These are phyloP conservation scores for Ameiurus melas DNA, from an alignment of 2,113 vertebrate genomes.

Conservation along the genomic window DNA sequence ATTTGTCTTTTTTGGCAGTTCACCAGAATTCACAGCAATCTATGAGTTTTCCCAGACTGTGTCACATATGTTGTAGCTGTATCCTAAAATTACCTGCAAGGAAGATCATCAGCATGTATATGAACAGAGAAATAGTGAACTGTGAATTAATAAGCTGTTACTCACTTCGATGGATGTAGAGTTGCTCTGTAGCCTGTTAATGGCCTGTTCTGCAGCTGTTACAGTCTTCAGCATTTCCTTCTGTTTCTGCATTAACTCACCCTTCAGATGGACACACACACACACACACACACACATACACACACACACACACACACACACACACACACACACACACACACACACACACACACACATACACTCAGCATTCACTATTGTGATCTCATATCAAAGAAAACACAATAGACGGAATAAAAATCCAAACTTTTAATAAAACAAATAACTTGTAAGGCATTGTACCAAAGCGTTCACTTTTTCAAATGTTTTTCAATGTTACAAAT, in stretches of 20 bases:
- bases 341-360: conserved; percentile 44
- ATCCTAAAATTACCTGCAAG: not conserved
- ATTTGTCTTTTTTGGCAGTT: not conserved
- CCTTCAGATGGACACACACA: conserved; percentile 55
- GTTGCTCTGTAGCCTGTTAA: conserved; percentile 73
- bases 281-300: conserved; percentile 38
- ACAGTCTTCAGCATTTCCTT: conserved; percentile 64
- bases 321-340: conserved; percentile 47
- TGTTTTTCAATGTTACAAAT: not conserved
- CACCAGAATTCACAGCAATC: not conserved
- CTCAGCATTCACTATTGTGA: not conserved
- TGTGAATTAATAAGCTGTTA: not conserved
- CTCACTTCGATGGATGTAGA: conserved; percentile 69
- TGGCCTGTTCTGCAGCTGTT: conserved; percentile 69
- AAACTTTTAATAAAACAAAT: not conserved
- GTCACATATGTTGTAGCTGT: not conserved
- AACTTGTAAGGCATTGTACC: not conserved
- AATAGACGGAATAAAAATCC: not conserved
- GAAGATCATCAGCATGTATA: not conserved
- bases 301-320: conserved; percentile 10
- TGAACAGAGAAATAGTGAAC: not conserved
- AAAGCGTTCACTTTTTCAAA: conserved; percentile 1
- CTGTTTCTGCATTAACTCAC: conserved; percentile 65
- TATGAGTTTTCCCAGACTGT: not conserved
- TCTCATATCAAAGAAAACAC: not conserved